Evolutionary conservation across 2,888 invertebrate genomes (phyloP).

Genomic region (Drosophila austrosaltans): DNA sequence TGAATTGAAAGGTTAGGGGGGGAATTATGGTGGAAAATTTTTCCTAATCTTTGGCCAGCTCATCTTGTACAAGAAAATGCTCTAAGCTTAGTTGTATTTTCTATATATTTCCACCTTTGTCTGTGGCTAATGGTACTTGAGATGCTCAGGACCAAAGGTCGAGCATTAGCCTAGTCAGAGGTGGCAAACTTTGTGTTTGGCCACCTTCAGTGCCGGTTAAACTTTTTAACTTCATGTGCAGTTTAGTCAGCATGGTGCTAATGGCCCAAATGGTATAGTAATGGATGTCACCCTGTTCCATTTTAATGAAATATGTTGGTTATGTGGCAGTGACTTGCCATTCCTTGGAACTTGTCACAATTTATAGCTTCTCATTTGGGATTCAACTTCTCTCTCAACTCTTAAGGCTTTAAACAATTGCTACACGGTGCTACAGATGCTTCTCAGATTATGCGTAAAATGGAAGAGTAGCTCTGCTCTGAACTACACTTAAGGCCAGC

Average conservation of each 20-base stretch:
- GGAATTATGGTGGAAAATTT: background rate
- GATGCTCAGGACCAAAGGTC: too few relatives aligned
- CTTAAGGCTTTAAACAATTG: background rate
- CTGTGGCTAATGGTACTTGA: too few relatives aligned
- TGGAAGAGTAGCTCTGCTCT: background rate
- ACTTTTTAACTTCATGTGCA: background rate
- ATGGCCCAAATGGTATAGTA: background rate
- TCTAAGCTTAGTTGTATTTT: background rate
- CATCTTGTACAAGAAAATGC: background rate
- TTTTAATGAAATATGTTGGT: background rate
- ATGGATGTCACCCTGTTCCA: background rate
- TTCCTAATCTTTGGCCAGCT: background rate
- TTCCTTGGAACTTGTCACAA: background rate
- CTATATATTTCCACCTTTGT: background rate
- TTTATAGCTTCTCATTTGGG: conserved; percentile 7
- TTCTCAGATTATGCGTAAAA: background rate
- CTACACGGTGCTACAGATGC: background rate
- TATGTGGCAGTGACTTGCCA: background rate
- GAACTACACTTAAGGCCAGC: background rate
- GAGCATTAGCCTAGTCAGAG: too few relatives aligned
- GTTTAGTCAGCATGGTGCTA: background rate
- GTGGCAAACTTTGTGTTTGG: too few relatives aligned
- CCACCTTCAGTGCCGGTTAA: too few relatives aligned
- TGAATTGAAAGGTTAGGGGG: background rate
- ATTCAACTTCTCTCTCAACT: background rate